These are phyloP conservation scores for Spea multiplicata DNA, from an alignment of 2,113 vertebrate species.

Conservation along the genomic window DNA sequence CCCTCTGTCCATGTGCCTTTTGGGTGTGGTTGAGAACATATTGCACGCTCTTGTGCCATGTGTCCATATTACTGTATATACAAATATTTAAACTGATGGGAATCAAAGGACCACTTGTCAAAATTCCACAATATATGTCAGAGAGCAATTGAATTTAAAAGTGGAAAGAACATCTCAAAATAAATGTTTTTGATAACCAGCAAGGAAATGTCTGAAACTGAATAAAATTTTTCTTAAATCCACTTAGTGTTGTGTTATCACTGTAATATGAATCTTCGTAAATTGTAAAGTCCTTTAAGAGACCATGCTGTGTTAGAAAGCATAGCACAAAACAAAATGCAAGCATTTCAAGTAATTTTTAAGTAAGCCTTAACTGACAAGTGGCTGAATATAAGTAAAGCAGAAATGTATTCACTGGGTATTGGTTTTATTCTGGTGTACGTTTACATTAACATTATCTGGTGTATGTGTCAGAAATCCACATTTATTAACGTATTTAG, in stretches of 20 bases:
- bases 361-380: constrained; percentile 4
- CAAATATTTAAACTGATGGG: too few species aligned
- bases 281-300: not conserved
- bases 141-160: not conserved
- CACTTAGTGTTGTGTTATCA: not conserved
- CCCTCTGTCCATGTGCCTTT: too few species aligned
- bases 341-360: not conserved
- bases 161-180: not conserved
- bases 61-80: too few species aligned
- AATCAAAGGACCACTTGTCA: too few species aligned
- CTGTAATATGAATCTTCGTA: not conserved
- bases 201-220: not conserved
- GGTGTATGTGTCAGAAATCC: not conserved
- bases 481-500: too few species aligned
- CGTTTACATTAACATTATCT: not conserved
- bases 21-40: too few species aligned
- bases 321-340: not conserved
- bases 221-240: not conserved
- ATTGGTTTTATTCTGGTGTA: not conserved
- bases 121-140: not conserved
- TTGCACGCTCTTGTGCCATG: too few species aligned
- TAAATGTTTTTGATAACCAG: not conserved
- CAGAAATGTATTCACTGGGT: not conserved
- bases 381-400: not conserved
- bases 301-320: not conserved